These are phyloP conservation scores for Odocoileus virginianus DNA, from an alignment of 2,113 vertebrate species.

Conservation along the genomic window DNA sequence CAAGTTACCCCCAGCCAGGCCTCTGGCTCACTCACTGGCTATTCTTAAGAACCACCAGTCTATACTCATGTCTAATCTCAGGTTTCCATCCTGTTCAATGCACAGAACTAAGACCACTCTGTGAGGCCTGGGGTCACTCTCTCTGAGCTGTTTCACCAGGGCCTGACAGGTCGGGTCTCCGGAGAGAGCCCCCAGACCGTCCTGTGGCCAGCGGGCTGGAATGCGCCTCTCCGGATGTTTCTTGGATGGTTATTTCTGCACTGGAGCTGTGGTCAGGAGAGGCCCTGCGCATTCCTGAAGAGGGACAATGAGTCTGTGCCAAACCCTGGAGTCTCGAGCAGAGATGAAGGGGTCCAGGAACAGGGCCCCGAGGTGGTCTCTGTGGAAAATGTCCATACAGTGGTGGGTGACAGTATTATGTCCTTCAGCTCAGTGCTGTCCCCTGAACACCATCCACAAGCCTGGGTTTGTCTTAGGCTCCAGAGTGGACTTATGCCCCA, in stretches of 20 bases:
- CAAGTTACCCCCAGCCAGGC: neutral
- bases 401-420: neutral
- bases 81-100: neutral
- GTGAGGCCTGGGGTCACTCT: accelerated
- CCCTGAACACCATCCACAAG: neutral
- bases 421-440: neutral
- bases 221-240: constrained; percentile 7
- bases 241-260: constrained; percentile 41
- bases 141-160: neutral
- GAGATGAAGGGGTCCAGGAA: neutral
- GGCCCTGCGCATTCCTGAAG: constrained; percentile 21
- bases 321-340: neutral
- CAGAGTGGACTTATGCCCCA: neutral
- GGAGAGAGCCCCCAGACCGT: neutral
- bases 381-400: neutral
- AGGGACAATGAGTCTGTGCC: neutral
- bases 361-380: neutral
- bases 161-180: neutral
- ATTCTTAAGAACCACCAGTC: neutral
- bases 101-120: neutral
- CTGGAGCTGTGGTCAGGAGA: neutral
- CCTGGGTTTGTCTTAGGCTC: neutral
- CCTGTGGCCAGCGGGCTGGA: neutral
- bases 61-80: neutral
- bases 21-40: neutral